Evolutionary conservation across 1,140 invertebrate genomes (phyloP), one percentile per base, ranked within the genome.

Genomic region (Drosophila nikananu): DNA sequence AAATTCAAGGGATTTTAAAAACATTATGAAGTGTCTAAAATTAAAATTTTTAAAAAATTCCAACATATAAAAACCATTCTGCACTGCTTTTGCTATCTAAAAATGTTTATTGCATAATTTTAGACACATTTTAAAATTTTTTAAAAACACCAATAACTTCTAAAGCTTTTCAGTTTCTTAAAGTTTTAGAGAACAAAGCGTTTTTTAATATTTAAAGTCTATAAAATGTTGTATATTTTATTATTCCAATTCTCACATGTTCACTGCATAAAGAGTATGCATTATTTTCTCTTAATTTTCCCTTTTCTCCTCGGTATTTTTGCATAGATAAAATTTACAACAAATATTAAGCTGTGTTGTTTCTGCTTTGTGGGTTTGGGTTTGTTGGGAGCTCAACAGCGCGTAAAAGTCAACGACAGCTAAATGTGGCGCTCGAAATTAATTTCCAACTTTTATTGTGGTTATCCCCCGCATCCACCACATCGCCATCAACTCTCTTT

Each of bases 371-470:
- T 39, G 52, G 61, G 61, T 30, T 52, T 25, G 42, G 27, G 35
- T 59, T 54, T 61, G 68, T 59, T 74, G 71, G 80, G 77, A 63
- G 76, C 82, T 80, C 72, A 89, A 72, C 84, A 89, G 84, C 84
- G 84, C 84, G 84, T 89, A 89, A 87, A 87, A 87, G 84, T 89
- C 84, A 87, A 87, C 84, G 82, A 86, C 82, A 86, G 82, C 82
- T 78, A 86, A 84, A 84, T 81, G 78, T 78, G 82, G 77, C 77
- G 84, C 81, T 84, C 81, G 65, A 81, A 89, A 89, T 84, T 81
- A 84, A 87, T 71, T 75, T 77, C 35, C 67, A 80, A 78, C 79
- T 86, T 87, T 87, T 87, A 86, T 80, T 87, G 80, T 71, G 83
- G 83, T 77, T 83, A 82, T 57, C 58, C 66, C 37, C 60, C 78